Evolutionary conservation across 2,113 vertebrate genomes (phyloP).

Genomic region (Stegastes partitus): DNA sequence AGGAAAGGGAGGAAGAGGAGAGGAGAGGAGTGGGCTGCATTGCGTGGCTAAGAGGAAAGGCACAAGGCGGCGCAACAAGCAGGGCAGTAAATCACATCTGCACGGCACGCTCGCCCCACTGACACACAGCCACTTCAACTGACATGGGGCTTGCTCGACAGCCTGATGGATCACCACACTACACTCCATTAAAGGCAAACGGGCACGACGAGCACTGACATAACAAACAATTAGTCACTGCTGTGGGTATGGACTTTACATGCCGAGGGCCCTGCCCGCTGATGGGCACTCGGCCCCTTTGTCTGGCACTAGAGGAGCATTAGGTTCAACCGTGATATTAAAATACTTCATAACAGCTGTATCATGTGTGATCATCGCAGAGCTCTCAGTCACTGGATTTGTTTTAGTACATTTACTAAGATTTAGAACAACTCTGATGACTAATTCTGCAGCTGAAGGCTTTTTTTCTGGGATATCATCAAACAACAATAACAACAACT

Average conservation of each 20-base stretch:
- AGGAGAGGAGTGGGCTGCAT: slow-evolving; percentile 61
- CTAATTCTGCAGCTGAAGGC: background rate
- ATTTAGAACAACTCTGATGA: background rate
- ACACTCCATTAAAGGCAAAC: slow-evolving; percentile 86
- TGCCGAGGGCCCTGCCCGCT: slow-evolving; percentile 45
- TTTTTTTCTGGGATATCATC: no score
- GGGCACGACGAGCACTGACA: slow-evolving; percentile 79
- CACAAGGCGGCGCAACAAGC: slow-evolving; percentile 60
- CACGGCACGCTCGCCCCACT: slow-evolving; percentile 68
- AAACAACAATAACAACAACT: no score
- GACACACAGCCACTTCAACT: slow-evolving; percentile 81
- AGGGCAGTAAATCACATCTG: slow-evolving; percentile 84
- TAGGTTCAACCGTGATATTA: slow-evolving; percentile 1
- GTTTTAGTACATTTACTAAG: no score
- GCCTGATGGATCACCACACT: slow-evolving; percentile 84
- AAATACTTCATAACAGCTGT: background rate
- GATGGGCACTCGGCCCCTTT: slow-evolving; percentile 56
- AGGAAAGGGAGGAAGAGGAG: slow-evolving; percentile 59
- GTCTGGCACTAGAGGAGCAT: slow-evolving; percentile 18
- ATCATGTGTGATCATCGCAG: slow-evolving; percentile 1
- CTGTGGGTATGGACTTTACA: slow-evolving; percentile 67
- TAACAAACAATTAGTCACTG: slow-evolving; percentile 87
- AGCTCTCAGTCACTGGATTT: background rate
- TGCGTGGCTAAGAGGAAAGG: slow-evolving; percentile 68
- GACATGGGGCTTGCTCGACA: slow-evolving; percentile 80